phyloP scores from a whole-genome alignment of 1,140 invertebrate species.

The Eciton burchellii region DNA sequence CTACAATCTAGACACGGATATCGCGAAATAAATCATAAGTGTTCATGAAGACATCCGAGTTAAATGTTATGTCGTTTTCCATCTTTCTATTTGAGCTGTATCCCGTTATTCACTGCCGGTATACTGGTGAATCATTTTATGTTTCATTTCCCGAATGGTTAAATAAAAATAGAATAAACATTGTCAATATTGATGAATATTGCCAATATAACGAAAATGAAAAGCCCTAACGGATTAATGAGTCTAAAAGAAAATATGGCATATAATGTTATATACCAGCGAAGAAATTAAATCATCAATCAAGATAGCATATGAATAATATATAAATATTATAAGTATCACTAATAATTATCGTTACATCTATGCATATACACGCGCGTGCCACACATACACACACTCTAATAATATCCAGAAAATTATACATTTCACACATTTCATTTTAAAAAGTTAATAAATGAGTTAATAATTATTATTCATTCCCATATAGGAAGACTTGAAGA shows the following conservation, averaged over 20 bases:
- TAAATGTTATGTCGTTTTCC: constrained; percentile 52
- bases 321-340: too few species aligned
- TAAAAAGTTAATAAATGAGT: background rate
- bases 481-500: constrained; percentile 90
- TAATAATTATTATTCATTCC: constrained; percentile 64
- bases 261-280: too few species aligned
- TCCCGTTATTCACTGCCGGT: too few species aligned
- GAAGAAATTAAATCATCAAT: too few species aligned
- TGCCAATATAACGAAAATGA: too few species aligned
- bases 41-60: background rate
- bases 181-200: background rate
- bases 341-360: too few species aligned
- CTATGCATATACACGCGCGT: too few species aligned
- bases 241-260: too few species aligned
- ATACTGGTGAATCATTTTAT: constrained; percentile 21
- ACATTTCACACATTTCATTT: background rate
- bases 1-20: background rate
- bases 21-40: background rate
- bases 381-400: background rate
- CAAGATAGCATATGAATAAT: too few species aligned
- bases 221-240: too few species aligned
- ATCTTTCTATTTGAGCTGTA: constrained; percentile 11
- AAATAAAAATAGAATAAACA: background rate
- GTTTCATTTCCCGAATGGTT: background rate
- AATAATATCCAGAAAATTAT: constrained; percentile 7